phyloP scores from a whole-genome alignment of 2,888 invertebrate genomes.

The Seira ritae region DNA sequence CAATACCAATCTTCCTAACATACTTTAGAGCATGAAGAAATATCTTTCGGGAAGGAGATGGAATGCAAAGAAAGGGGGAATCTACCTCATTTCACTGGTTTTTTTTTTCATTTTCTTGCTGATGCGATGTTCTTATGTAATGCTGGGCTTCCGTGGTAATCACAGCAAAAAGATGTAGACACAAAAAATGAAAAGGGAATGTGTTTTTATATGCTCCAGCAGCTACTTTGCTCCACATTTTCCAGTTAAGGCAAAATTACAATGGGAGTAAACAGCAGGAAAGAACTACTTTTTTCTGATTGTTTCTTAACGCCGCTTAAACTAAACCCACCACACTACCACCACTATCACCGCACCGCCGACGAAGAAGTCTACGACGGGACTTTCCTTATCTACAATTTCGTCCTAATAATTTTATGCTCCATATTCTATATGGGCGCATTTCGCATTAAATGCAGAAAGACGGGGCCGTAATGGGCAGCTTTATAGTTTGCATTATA shows the following conservation, averaged over 20 bases:
- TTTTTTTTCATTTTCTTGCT: constrained; percentile 6
- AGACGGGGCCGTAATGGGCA: too few relatives aligned
- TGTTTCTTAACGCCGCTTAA: not conserved
- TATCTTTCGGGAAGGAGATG: not conserved
- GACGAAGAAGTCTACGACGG: too few relatives aligned
- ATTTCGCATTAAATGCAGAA: too few relatives aligned
- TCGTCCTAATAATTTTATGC: too few relatives aligned
- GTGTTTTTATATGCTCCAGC: not conserved
- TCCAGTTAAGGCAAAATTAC: constrained; percentile 5
- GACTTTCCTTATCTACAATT: too few relatives aligned
- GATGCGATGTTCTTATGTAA: not conserved
- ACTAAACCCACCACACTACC: not conserved
- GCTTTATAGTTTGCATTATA: too few relatives aligned
- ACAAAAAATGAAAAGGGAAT: not conserved
- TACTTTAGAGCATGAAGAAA: not conserved
- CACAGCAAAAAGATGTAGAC: not conserved
- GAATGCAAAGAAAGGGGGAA: not conserved
- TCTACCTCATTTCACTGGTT: constrained; percentile 8
- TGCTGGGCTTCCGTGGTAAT: not conserved
- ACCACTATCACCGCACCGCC: too few relatives aligned
- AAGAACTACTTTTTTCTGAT: not conserved
- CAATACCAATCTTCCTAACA: constrained; percentile 9
- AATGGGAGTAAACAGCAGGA: constrained; percentile 13
- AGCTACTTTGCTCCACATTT: constrained; percentile 10
- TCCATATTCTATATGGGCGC: too few relatives aligned